Evolutionary conservation across 2,113 vertebrate species (phyloP).

Genomic region (Motacilla alba): DNA sequence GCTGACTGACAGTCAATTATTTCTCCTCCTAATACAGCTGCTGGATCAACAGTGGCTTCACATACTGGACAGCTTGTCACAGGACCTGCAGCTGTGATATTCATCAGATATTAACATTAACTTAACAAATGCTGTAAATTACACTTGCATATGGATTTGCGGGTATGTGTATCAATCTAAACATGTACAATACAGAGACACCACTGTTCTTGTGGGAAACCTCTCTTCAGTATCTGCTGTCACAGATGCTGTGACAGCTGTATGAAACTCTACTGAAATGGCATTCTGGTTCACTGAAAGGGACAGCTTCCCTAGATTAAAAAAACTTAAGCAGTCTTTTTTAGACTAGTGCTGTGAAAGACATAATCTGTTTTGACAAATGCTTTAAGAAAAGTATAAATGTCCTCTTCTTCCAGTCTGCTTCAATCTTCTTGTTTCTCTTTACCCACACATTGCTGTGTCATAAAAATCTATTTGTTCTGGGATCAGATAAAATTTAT

Average conservation of each 20-base stretch:
- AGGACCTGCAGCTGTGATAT: neutral
- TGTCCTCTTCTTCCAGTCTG: neutral
- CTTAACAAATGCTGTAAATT: neutral
- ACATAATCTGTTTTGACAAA: slow-evolving; percentile 44
- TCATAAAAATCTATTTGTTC: slow-evolving; percentile 17
- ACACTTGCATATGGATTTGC: neutral
- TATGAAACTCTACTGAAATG: neutral
- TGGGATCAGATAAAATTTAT: neutral
- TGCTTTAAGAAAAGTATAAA: slow-evolving; percentile 30
- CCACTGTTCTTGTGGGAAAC: neutral
- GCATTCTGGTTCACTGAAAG: slow-evolving; percentile 2
- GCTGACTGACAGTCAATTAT: neutral
- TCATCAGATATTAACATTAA: neutral
- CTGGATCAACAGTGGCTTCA: slow-evolving; percentile 5
- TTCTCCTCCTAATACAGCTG: neutral
- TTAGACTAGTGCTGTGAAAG: neutral
- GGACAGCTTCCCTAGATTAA: neutral
- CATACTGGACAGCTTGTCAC: neutral
- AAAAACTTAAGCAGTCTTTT: neutral
- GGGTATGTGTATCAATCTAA: neutral
- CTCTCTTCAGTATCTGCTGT: neutral
- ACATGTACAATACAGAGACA: neutral
- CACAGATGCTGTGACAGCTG: neutral
- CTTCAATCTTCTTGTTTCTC: neutral
- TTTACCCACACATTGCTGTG: neutral